Conservation (phyloP, 2,888 invertebrate species). For the Melolontha melolontha region DNA sequence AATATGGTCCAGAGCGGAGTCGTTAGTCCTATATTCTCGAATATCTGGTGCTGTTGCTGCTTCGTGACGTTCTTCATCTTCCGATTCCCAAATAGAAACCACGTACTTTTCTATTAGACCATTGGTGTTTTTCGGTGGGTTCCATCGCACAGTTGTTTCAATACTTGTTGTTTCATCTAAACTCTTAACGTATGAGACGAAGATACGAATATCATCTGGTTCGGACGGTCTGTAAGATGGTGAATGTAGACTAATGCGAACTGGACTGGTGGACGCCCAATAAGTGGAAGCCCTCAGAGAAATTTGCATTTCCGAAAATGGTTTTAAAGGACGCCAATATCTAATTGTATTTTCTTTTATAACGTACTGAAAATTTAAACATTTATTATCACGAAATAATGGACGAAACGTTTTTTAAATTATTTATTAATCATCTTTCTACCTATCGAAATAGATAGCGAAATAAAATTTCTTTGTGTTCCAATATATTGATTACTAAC, state of each 20-base stretch:
- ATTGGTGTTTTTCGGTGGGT: conserved; percentile 78
- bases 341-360: conserved; percentile 69
- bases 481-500: no score
- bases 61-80: conserved; percentile 65
- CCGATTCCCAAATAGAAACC: conserved; percentile 75
- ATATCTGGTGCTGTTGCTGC: conserved; percentile 64
- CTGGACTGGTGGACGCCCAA: conserved; percentile 84
- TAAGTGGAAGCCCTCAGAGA: conserved; percentile 85
- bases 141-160: conserved; percentile 84
- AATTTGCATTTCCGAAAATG: conserved; percentile 79
- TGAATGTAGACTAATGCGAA: conserved; percentile 74
- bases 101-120: conserved; percentile 81
- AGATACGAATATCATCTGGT: conserved; percentile 80
- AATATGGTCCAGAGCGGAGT: conserved; percentile 41
- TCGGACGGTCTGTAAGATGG: conserved; percentile 85
- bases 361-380: conserved; percentile 64
- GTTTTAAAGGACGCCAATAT: conserved; percentile 70
- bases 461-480: conserved; percentile 18
- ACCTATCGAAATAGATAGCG: neutral
- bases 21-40: conserved; percentile 38
- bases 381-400: no score
- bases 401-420: no score
- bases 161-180: conserved; percentile 54
- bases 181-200: conserved; percentile 70
- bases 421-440: no score